A percentile compares a stretch with the other conserved stretches of the same genome.
Evolutionary conservation across 2,888 invertebrate genomes (phyloP).

Genomic region (Cheilosia pagana): DNA sequence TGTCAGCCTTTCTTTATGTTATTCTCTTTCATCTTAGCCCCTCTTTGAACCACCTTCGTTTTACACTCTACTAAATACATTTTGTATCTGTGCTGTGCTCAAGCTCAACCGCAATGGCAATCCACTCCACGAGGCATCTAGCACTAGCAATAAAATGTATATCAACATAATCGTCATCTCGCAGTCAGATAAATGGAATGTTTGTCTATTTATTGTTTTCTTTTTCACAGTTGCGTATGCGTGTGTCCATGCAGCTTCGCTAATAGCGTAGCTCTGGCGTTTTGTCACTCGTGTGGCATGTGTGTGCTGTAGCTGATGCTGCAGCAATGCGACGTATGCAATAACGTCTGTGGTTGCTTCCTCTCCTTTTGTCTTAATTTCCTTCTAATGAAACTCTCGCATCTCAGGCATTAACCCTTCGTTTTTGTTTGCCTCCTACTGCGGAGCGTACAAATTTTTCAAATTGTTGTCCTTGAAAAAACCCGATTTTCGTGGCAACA

Average conservation of each 20-base stretch:
- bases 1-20: not conserved
- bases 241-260: not conserved
- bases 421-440: conserved; percentile 27
- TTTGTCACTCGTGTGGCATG: conserved; percentile 6
- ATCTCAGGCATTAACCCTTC: conserved; percentile 1
- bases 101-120: no score
- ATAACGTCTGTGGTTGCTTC: conserved; percentile 10
- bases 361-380: conserved; percentile 5
- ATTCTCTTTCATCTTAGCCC: not conserved
- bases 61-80: not conserved
- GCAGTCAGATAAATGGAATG: conserved; percentile 47
- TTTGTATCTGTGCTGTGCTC: not conserved
- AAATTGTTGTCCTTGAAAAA: conserved; percentile 47
- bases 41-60: no score
- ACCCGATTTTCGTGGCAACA: conserved; percentile 37
- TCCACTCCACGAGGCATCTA: not conserved
- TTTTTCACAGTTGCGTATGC: not conserved
- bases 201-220: conserved; percentile 33
- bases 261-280: conserved; percentile 1
- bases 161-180: conserved; percentile 50
- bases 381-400: conserved; percentile 7
- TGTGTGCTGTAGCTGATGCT: not conserved
- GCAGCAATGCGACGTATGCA: conserved; percentile 15
- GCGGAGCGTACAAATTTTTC: conserved; percentile 9
- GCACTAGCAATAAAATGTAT: conserved; percentile 51